phyloP scores from a whole-genome alignment of 2,113 vertebrate genomes.

The Grantiella picta region DNA sequence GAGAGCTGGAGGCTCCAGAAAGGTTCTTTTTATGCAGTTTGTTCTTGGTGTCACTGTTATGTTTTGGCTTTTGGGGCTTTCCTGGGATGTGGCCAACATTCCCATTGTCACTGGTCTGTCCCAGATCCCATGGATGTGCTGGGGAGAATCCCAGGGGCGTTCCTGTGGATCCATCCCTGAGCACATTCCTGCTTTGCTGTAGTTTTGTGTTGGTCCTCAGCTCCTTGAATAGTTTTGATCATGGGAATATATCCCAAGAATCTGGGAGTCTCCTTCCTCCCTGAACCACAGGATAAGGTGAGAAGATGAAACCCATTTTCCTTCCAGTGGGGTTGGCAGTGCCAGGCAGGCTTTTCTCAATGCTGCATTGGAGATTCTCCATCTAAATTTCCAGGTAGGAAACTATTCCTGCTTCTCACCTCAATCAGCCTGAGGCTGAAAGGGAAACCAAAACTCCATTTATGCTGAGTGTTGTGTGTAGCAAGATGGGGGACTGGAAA shows the following conservation, averaged over 20 bases:
- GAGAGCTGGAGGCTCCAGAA: background rate
- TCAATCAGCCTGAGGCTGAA: background rate
- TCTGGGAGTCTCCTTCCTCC: background rate
- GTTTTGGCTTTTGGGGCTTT: background rate
- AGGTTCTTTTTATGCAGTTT: rapidly evolving
- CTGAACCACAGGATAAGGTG: background rate
- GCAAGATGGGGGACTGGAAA: background rate
- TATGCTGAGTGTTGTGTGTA: background rate
- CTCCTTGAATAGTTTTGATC: too few relatives aligned
- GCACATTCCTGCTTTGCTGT: rapidly evolving
- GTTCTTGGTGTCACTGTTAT: rapidly evolving
- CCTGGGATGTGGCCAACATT: rapidly evolving
- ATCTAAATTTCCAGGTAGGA: background rate
- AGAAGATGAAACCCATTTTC: background rate
- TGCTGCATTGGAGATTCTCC: background rate
- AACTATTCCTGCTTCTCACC: background rate
- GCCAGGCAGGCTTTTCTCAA: background rate
- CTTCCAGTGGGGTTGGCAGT: background rate
- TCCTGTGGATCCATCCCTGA: background rate
- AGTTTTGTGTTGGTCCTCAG: background rate
- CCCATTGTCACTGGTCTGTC: rapidly evolving
- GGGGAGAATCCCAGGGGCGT: background rate
- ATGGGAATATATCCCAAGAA: background rate
- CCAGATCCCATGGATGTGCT: rapidly evolving
- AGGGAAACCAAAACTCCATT: background rate